Evolutionary conservation across 2,797 vertebrate species (phyloP).

Genomic region (Leptoclinus maculatus): DNA sequence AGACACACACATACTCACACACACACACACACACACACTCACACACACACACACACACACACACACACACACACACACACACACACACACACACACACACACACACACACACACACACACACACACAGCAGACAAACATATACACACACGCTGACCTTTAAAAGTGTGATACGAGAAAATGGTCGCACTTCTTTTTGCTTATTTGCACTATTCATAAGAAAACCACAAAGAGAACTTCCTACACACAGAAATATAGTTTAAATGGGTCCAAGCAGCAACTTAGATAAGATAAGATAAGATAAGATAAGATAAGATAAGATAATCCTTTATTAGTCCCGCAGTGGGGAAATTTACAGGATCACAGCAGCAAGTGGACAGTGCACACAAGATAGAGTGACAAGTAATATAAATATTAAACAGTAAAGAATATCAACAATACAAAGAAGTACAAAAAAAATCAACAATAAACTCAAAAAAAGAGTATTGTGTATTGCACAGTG

Average conservation of each 20-base stretch:
- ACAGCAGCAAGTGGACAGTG: too few relatives aligned
- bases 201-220: constrained; percentile 5
- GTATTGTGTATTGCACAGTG: too few relatives aligned
- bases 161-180: constrained; percentile 21
- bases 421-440: too few relatives aligned
- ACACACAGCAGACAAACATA: neutral
- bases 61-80: neutral
- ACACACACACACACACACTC: neutral
- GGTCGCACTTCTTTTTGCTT: constrained; percentile 19
- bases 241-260: neutral
- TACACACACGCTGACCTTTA: constrained; percentile 53
- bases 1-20: neutral
- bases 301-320: too few relatives aligned
- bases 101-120: neutral
- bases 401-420: too few relatives aligned
- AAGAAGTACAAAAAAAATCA: too few relatives aligned
- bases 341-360: too few relatives aligned
- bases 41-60: neutral
- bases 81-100: neutral
- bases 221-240: neutral
- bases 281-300: too few relatives aligned
- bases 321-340: too few relatives aligned
- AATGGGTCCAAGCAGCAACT: neutral
- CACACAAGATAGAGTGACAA: too few relatives aligned
- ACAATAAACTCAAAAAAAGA: too few relatives aligned